Conservation (phyloP, 2,113 vertebrate genomes). For the Lagopus leucura region DNA sequence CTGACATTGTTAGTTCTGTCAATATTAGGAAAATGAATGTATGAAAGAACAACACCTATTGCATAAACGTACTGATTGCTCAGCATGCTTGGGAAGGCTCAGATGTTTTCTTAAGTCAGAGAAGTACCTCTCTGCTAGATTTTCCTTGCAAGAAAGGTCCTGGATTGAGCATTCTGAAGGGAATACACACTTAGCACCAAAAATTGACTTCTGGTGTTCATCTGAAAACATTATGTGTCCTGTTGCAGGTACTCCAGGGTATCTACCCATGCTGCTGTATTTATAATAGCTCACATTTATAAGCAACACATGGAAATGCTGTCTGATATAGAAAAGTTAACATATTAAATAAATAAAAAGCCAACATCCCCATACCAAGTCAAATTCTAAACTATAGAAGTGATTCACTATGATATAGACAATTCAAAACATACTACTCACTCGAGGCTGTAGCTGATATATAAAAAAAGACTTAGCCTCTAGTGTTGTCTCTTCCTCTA, state of each 20-base stretch:
- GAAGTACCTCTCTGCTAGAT: background rate
- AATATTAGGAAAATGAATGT: background rate
- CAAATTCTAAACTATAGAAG: background rate
- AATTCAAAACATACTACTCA: background rate
- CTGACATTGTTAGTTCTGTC: background rate
- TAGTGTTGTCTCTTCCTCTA: background rate
- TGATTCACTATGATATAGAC: accelerated
- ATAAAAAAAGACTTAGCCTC: background rate
- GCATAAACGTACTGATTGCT: background rate
- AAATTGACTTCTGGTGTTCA: background rate
- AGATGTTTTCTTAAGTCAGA: background rate
- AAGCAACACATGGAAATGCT: accelerated
- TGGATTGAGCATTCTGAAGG: background rate
- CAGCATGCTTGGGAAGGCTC: background rate
- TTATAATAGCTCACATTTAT: accelerated
- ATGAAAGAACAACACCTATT: background rate
- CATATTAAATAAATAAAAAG: background rate
- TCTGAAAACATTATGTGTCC: background rate
- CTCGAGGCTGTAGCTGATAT: background rate
- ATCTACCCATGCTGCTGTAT: background rate
- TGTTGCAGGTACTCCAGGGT: background rate
- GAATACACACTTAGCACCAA: background rate
- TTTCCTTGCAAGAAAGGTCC: background rate
- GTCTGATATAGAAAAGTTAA: background rate
- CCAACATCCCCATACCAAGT: background rate